Conservation (phyloP, 2,113 vertebrate genomes). For the Apteryx owenii region DNA sequence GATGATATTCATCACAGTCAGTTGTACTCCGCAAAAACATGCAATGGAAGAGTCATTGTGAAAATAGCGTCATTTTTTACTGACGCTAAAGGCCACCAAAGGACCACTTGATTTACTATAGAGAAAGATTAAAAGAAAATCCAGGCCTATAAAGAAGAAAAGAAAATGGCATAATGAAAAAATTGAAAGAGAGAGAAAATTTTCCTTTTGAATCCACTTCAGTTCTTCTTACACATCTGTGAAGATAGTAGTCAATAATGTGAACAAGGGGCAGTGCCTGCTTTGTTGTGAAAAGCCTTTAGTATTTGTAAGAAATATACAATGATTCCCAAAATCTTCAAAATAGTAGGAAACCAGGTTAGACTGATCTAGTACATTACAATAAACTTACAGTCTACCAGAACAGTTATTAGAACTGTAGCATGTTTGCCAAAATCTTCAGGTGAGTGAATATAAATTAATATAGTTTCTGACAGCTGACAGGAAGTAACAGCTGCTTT, state of each 20-base stretch:
- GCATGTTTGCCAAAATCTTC: constrained; percentile 16
- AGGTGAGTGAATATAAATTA: constrained; percentile 25
- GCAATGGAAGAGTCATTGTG: background rate
- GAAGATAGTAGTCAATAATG: background rate
- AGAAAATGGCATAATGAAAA: background rate
- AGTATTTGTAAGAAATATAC: background rate
- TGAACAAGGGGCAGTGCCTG: background rate
- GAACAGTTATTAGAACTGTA: background rate
- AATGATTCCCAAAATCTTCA: background rate
- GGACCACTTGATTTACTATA: background rate
- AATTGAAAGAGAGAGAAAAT: background rate
- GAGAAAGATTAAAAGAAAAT: background rate
- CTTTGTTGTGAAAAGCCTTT: background rate
- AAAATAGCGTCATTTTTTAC: background rate
- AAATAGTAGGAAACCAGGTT: background rate
- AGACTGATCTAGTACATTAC: background rate
- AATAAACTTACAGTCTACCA: background rate
- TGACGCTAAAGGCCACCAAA: background rate
- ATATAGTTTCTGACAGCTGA: constrained; percentile 33
- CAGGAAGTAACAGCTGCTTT: constrained; percentile 20
- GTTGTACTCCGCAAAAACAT: background rate
- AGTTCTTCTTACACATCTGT: background rate
- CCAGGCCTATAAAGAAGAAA: background rate
- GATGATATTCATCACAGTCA: background rate
- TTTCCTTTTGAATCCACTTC: background rate